Base-by-base conservation (phyloP, 2,797 vertebrate species). In the Nyctibius grandis region DNA sequence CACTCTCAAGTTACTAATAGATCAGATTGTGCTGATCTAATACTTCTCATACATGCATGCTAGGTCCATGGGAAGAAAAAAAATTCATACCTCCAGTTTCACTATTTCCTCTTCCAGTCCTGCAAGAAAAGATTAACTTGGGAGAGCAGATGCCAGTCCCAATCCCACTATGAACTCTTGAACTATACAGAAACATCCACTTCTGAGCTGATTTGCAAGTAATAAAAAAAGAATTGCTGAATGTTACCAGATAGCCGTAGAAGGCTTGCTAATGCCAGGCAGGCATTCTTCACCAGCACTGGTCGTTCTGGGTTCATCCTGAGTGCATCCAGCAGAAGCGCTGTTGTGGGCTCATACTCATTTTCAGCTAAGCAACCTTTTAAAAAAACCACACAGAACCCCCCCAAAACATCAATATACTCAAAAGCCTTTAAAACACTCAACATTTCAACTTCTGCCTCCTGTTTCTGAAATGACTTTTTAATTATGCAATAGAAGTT, bases 161-260 rank as follows among this genome's bases (percentile, higher is more conserved):
- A 90, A 20, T 29, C 22, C 34, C 51, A 38, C 22, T 61, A 12
- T 5, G 34, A 93, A 53, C 51, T 86, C 65, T 8, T 36, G 12
- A 67, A 45, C 70, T 64, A 26, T 15, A 29, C 21, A 60, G 40
- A 70, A 63, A 26, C 36, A 59, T 25, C 15, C 28, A 44, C 22
- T 45, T 53, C 53, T 31, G n/a, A 84, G 18, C 22, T 67, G 36
- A 90, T 69, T 40, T 69, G n/a, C 42, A 23, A 22, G 74, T 20
- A 56, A 48, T 80, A 28, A 73, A 63, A 65, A 42, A 20, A 57
- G 3, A 56, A 53, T 4, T 33, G 50, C 33, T 14, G 53, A 29
- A 11, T 53, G 61, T 95, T 97, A 98, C 98, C 98, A 15, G 98
- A 98, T 8, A 69, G 79, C 90, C 97, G 97, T 3, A 95, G 38